Conservation (phyloP, 2,797 vertebrate genomes). For the Heterohyrax brucei region DNA sequence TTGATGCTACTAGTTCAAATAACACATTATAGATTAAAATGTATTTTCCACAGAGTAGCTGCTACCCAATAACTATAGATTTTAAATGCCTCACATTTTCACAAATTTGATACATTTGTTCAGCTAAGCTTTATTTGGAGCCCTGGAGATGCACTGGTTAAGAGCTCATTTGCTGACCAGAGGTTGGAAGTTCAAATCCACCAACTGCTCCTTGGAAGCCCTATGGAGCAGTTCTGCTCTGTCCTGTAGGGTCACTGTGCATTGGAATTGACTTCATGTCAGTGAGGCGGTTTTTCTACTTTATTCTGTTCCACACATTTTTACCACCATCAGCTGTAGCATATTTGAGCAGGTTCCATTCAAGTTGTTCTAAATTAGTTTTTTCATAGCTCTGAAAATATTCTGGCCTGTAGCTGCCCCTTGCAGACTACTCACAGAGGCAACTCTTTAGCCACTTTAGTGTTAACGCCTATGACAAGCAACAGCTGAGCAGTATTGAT, state of each 20-base stretch:
- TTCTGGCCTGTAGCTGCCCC: constrained; percentile 19
- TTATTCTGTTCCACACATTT: not conserved
- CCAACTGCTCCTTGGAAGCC: too few relatives aligned
- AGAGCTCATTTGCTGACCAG: too few relatives aligned
- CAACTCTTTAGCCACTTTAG: constrained; percentile 29
- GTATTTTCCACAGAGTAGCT: constrained; percentile 46
- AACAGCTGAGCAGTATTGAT: not conserved
- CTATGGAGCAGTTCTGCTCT: too few relatives aligned
- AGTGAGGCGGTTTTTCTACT: too few relatives aligned
- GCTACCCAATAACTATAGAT: not conserved
- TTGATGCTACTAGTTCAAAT: not conserved
- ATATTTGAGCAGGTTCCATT: not conserved
- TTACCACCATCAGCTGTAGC: not conserved
- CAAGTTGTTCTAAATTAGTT: not conserved
- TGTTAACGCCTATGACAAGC: not conserved
- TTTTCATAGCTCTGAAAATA: constrained; percentile 27
- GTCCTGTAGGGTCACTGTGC: too few relatives aligned
- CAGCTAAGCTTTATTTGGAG: too few relatives aligned
- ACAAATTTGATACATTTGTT: not conserved
- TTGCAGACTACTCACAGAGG: not conserved
- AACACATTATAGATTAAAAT: constrained; percentile 9
- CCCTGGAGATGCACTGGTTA: too few relatives aligned
- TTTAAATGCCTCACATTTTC: constrained; percentile 50
- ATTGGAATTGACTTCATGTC: too few relatives aligned
- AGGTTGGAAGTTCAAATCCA: too few relatives aligned